phyloP scores from a whole-genome alignment of 2,888 invertebrate genomes.

The Lasiommata megera region DNA sequence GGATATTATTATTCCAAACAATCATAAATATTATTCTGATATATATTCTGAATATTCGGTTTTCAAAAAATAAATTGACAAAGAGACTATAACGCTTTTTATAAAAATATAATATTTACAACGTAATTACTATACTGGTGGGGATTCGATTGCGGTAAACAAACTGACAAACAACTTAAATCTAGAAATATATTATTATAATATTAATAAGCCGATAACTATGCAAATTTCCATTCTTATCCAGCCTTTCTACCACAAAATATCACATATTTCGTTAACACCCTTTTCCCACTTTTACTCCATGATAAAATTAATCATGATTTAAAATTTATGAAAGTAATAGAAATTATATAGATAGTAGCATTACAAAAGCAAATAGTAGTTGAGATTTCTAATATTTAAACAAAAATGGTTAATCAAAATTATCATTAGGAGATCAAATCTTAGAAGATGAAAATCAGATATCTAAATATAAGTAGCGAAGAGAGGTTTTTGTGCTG shows the following conservation, averaged over 20 bases:
- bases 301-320: constrained; percentile 14
- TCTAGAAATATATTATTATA: background rate
- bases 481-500: constrained; percentile 26
- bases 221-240: constrained; percentile 10
- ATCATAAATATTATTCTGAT: too few relatives aligned
- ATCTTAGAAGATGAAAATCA: constrained; percentile 15
- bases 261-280: constrained; percentile 46
- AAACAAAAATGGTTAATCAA: constrained; percentile 15
- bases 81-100: background rate
- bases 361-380: constrained; percentile 10
- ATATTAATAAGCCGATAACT: background rate
- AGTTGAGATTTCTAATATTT: constrained; percentile 26
- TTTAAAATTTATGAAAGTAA: constrained; percentile 5
- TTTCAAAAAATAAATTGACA: background rate
- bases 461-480: constrained; percentile 26
- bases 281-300: constrained; percentile 6
- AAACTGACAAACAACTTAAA: constrained; percentile 21
- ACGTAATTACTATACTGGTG: constrained; percentile 24
- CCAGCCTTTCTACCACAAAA: constrained; percentile 38
- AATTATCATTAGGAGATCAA: constrained; percentile 29
- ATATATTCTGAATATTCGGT: too few relatives aligned
- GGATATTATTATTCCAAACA: too few relatives aligned
- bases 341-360: constrained; percentile 7
- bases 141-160: constrained; percentile 23
- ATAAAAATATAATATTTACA: constrained; percentile 24